Evolutionary conservation across 1,140 invertebrate genomes (phyloP), one percentile per base, ranked within the genome.

Genomic region (Drosophila yakuba): DNA sequence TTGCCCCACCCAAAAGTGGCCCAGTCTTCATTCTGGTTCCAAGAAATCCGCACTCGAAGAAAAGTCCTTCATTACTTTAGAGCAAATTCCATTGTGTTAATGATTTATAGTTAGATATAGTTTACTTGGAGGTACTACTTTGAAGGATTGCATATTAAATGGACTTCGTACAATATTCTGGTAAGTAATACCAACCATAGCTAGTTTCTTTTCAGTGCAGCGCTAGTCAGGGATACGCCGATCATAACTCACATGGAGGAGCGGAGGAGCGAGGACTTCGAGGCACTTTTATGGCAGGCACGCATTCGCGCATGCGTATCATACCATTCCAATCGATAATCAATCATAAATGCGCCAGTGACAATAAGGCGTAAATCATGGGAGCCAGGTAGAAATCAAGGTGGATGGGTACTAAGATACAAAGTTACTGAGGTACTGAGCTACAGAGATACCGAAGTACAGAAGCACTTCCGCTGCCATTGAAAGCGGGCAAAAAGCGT

Each of bases 331-430:
- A 85, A 85, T 89, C 80, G 80, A 91, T 91, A 91, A 91, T 91
- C 88, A 91, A 91, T 91, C 88, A 91, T 91, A 91, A 91, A 88
- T 91, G 84, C 77, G 62, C 39, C 88, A 88, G 78, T 89, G 80
- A 83, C 88, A 91, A 84, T 91, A 91, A 88, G 72, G 72, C 80
- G 80, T 91, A 91, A 91, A 88, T 91, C 88, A 91, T 58, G 61
- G 55, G 43, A 69, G 64, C 54, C 76, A 86, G 82, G 64, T 81
- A 81, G 51, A 50, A 47, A 38, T 35, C 11, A 14, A 32, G 41
- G 56, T 36, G 43, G 25, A 36, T 58, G 55, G 25, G 4, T 4
- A 25, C 25, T 25, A 4, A 25, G 4, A 0, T 4, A 25, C 25
- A 0, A 4, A 25, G 25, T 0, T 25, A 25, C 3, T 3, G 23